phyloP scores from a whole-genome alignment of 2,888 invertebrate species.

The Pollenia amentaria region DNA sequence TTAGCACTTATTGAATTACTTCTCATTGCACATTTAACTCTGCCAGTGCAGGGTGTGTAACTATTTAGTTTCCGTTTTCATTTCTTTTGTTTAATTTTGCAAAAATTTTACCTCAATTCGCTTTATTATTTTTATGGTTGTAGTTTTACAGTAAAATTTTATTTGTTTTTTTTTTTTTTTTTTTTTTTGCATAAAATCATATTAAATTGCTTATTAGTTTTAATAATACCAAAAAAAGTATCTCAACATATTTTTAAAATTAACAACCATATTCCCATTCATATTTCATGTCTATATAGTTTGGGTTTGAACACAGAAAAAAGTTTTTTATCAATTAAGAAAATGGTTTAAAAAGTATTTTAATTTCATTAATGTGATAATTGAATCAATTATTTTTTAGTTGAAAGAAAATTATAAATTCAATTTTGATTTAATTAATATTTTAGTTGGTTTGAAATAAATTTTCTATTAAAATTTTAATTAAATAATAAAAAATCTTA shows the following conservation, averaged over 20 bases:
- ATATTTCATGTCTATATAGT: background rate
- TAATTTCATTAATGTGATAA: too few relatives aligned
- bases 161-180: constrained; percentile 5
- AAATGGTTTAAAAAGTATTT: background rate
- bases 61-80: constrained; percentile 17
- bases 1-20: background rate
- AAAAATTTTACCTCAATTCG: background rate
- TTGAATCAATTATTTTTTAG: too few relatives aligned
- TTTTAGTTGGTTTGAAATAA: too few relatives aligned
- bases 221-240: constrained; percentile 59
- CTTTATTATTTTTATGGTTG: constrained; percentile 17
- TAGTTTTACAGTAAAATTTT: constrained; percentile 3
- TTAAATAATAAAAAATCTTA: too few relatives aligned
- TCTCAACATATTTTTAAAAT: constrained; percentile 63
- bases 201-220: constrained; percentile 60
- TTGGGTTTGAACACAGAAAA: background rate
- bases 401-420: too few relatives aligned
- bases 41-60: background rate
- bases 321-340: too few relatives aligned
- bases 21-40: background rate
- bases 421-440: too few relatives aligned
- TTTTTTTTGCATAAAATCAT: constrained; percentile 30
- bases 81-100: constrained; percentile 1
- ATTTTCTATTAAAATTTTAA: too few relatives aligned
- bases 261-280: constrained; percentile 53